phyloP scores from a whole-genome alignment of 2,797 vertebrate genomes.

The Thunnus albacares region DNA sequence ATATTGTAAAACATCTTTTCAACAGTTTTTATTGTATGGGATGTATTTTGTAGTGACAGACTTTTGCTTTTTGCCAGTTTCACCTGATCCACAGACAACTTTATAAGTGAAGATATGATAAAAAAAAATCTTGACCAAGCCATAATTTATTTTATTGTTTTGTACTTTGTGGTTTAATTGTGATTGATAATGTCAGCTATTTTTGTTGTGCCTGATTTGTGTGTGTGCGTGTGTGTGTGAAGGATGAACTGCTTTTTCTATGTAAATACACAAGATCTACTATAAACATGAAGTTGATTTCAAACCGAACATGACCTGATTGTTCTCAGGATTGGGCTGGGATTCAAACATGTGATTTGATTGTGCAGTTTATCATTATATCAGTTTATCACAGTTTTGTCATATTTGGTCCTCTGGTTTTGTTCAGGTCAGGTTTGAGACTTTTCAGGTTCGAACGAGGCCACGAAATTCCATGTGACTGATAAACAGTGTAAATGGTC shows the following conservation, averaged over 20 bases:
- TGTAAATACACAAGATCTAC: no score
- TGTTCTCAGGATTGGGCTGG: no score
- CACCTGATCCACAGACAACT: neutral
- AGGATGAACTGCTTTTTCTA: no score
- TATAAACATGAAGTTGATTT: neutral
- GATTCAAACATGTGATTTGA: neutral
- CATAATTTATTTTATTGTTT: slow-evolving; percentile 18
- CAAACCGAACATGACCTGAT: neutral
- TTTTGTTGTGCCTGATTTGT: slow-evolving; percentile 1
- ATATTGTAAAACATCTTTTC: slow-evolving; percentile 34
- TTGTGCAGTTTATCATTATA: neutral
- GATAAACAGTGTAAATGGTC: neutral
- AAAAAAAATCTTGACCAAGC: slow-evolving; percentile 35
- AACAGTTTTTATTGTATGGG: slow-evolving; percentile 21
- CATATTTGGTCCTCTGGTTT: neutral
- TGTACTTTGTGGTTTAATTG: slow-evolving; percentile 1
- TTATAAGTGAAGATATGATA: slow-evolving; percentile 5
- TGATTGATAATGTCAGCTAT: neutral
- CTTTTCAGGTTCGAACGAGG: neutral
- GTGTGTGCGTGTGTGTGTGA: neutral
- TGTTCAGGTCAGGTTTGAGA: neutral
- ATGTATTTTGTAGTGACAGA: slow-evolving; percentile 29
- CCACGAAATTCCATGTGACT: neutral
- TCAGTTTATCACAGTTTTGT: neutral
- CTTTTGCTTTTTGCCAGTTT: slow-evolving; percentile 32